phyloP scores from a whole-genome alignment of 1,140 invertebrate species.

The Ceratosolen solmsi region DNA sequence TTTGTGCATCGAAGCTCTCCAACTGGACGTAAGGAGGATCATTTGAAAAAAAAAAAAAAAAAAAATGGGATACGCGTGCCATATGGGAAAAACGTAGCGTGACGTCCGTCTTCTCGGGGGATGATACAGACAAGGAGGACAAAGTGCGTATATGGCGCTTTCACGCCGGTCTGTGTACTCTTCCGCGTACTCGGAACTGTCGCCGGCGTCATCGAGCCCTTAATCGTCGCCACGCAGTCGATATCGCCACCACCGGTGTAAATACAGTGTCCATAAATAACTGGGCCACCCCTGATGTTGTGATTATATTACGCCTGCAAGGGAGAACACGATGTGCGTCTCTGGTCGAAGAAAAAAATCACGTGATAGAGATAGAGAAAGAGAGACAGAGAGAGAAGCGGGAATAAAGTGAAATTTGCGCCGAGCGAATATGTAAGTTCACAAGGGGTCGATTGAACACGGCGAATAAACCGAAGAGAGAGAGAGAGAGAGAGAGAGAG shows the following conservation, averaged over 20 bases:
- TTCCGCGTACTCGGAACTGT: not conserved
- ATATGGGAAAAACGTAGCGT: slow-evolving; percentile 7
- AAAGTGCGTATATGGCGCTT: slow-evolving; percentile 12
- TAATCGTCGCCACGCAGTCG: slow-evolving; percentile 48
- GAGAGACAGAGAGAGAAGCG: slow-evolving; percentile 52
- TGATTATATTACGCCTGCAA: slow-evolving; percentile 70
- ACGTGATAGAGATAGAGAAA: not conserved
- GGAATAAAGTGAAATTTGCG: slow-evolving; percentile 22
- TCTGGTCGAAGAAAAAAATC: not conserved
- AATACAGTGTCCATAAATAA: slow-evolving; percentile 73
- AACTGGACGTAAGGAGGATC: not conserved
- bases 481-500: not conserved
- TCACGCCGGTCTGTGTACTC: not conserved
- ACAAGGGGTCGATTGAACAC: slow-evolving; percentile 16
- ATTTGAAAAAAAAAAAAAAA: no score
- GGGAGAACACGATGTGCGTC: not conserved
- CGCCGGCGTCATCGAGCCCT: slow-evolving; percentile 47
- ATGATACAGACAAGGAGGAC: not conserved
- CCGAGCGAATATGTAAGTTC: not conserved
- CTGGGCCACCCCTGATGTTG: slow-evolving; percentile 70
- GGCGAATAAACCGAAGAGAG: not conserved
- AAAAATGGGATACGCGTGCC: not conserved
- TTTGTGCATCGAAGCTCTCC: not conserved
- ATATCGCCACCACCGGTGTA: slow-evolving; percentile 20
- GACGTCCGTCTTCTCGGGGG: slow-evolving; percentile 11